These are phyloP conservation scores for Ptychobarbus kaznakovi DNA, from an alignment of 2,797 vertebrate species.

Conservation along the genomic window DNA sequence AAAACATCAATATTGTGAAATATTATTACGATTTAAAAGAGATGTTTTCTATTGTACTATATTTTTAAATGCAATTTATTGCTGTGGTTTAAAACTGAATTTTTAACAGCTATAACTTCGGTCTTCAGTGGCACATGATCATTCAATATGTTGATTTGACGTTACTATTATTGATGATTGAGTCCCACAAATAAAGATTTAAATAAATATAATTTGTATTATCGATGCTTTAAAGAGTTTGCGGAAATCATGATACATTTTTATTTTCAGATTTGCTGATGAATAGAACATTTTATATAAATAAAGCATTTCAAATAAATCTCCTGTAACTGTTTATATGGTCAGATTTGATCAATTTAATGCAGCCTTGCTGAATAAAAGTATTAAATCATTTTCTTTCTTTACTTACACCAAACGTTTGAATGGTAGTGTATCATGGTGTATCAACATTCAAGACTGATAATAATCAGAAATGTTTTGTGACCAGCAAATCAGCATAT, in stretches of 20 bases:
- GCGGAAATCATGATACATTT: background rate
- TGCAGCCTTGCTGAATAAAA: background rate
- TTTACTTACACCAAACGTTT: background rate
- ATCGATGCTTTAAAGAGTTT: background rate
- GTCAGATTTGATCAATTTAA: background rate
- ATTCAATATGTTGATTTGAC: background rate
- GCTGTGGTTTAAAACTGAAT: background rate
- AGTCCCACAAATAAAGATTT: background rate
- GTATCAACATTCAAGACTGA: background rate
- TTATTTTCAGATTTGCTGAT: background rate
- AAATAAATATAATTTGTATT: background rate
- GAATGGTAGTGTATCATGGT: background rate
- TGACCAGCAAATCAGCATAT: background rate
- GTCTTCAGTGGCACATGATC: background rate
- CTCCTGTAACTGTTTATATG: background rate
- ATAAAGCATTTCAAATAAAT: background rate
- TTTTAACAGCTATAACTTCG: background rate
- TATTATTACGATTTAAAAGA: background rate
- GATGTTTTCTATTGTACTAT: background rate
- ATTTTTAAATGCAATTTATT: background rate
- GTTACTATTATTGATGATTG: background rate
- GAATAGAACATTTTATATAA: background rate
- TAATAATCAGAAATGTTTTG: too few relatives aligned
- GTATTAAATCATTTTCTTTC: background rate
- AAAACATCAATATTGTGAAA: background rate